Evolutionary conservation across 2,797 vertebrate genomes (phyloP).

Genomic region (Telmatherina bonti): DNA sequence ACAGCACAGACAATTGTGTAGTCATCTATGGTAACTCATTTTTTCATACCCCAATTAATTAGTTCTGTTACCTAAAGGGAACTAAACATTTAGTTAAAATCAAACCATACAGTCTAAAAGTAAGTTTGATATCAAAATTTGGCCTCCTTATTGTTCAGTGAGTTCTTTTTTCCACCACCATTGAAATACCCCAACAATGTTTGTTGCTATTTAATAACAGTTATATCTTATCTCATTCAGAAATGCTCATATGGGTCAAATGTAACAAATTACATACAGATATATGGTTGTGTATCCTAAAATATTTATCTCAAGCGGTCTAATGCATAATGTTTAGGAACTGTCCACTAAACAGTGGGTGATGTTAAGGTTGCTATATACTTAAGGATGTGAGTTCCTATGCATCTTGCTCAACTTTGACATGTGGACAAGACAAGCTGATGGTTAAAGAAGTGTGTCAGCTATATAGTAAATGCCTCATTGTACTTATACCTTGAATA

Average conservation of each 20-base stretch:
- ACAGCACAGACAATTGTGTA: no score
- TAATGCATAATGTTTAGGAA: background rate
- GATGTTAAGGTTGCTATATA: background rate
- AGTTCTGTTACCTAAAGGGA: no score
- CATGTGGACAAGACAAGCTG: background rate
- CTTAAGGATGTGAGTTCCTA: background rate
- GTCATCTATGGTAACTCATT: no score
- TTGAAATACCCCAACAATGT: background rate
- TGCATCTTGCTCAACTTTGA: background rate
- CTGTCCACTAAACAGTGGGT: background rate
- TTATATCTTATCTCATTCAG: background rate
- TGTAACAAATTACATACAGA: background rate
- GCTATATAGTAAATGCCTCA: no score
- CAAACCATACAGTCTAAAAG: no score
- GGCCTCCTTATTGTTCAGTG: background rate
- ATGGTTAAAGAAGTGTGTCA: no score
- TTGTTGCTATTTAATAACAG: background rate
- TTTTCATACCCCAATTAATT: no score
- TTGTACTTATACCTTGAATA: background rate
- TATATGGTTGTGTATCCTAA: background rate
- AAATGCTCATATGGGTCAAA: background rate
- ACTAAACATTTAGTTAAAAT: no score
- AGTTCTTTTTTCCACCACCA: background rate
- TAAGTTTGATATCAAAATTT: background rate
- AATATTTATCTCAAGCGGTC: background rate